Evolutionary conservation across 2,797 vertebrate species (phyloP), one percentile per base, ranked within the genome.

Genomic region (Euphonia xanthogaster): DNA sequence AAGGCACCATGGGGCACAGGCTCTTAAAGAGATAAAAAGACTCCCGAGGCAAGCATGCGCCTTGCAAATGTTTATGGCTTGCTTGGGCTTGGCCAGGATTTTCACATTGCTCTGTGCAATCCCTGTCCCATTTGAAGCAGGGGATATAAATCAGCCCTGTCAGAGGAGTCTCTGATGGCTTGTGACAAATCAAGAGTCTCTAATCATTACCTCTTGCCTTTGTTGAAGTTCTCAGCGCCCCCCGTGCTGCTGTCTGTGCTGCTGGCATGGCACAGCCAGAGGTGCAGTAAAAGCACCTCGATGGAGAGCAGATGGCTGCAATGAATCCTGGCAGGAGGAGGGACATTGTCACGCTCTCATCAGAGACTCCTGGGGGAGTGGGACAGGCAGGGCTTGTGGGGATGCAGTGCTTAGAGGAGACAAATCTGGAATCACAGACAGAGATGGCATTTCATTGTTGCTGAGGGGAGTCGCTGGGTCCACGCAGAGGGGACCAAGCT

Each of bases 171-270:
- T 93, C 93, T 94, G 94, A 91, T 88, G 90, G 79, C 87, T 95
- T 94, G 85, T 95, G 96, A 96, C 95, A 93, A 96, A 95, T 53
- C 95, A 86, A 80, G 87, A 81, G 40, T 30, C 89, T 90, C 92
- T 95, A 95, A 97, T 97, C 93, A 94, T 96, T 97, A 94, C 93
- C 91, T 96, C 95, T 97, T 94, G 96, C 88, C 88, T 97, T 96
- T 94, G 95, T 97, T 96, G 86, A 70, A 79, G 86, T 86, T 95
- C 93, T 86, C 70, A 74, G 93, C 91, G 71, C 51, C 74, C 91
- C 89, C 79, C 79, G 45, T 42, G 66, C n/a, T 0, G 25, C 95
- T 75, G 95, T 94, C 95, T 96, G 45, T 94, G 95, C 63, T 71
- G 96, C 94, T 71, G 96, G 50, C 62, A n/a, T 96, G 96, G 94